Conservation (phyloP, 2,797 vertebrate species). For the Takifugu rubripes region DNA sequence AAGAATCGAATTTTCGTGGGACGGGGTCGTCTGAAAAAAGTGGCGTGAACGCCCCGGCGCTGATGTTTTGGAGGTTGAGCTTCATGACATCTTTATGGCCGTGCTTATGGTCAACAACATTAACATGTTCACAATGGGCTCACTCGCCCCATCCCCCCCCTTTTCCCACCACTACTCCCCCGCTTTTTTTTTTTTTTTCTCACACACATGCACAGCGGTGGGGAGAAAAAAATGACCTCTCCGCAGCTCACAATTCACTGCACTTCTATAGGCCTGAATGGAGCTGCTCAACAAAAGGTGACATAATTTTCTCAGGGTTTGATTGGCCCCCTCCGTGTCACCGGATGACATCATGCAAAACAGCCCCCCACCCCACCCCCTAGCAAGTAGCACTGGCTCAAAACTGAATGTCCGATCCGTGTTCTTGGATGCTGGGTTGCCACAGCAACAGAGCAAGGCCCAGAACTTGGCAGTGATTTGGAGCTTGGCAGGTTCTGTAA, state of each 20-base stretch:
- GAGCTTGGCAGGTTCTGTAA: constrained; percentile 71
- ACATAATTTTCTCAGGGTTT: constrained; percentile 83
- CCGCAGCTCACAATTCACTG: constrained; percentile 84
- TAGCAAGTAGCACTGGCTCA: constrained; percentile 42
- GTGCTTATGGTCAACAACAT: constrained; percentile 76
- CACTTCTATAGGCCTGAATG: constrained; percentile 87
- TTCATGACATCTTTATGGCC: constrained; percentile 85
- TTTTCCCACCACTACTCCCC: no score
- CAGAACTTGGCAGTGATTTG: constrained; percentile 73
- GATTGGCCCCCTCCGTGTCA: constrained; percentile 80
- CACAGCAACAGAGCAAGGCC: constrained; percentile 73
- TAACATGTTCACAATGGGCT: constrained; percentile 79
- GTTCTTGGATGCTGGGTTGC: constrained; percentile 81
- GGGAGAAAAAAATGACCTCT: constrained; percentile 76
- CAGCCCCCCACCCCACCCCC: constrained; percentile 25
- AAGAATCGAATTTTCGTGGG: constrained; percentile 55
- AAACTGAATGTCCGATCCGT: constrained; percentile 29
- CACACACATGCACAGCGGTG: constrained; percentile 59
- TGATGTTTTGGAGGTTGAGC: constrained; percentile 68
- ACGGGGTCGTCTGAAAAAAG: constrained; percentile 54
- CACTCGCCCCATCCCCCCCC: constrained; percentile 30
- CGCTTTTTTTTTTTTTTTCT: constrained; percentile 33
- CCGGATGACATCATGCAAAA: constrained; percentile 80
- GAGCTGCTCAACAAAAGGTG: constrained; percentile 83
- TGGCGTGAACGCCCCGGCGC: constrained; percentile 26